These are phyloP conservation scores for Theocolax elegans DNA, from an alignment of 1,140 invertebrate genomes.

Conservation along the genomic window DNA sequence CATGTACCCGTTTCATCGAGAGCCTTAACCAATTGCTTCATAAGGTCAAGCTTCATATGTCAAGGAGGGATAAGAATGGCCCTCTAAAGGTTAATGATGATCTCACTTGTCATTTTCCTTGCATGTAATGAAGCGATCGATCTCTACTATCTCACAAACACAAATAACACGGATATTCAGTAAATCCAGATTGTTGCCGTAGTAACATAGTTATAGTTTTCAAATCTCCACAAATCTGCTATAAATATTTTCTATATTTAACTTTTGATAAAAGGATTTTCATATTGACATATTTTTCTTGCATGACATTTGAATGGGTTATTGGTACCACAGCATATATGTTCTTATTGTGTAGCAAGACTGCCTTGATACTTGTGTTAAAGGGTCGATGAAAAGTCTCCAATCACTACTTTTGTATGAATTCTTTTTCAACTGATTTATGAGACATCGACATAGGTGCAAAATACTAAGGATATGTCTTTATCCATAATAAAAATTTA, in stretches of 20 bases:
- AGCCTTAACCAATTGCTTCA: too few relatives aligned
- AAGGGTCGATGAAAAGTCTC: conserved; percentile 51
- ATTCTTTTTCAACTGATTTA: conserved; percentile 43
- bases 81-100: conserved; percentile 15
- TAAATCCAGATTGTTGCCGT: conserved; percentile 51
- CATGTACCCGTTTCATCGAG: too few relatives aligned
- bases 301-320: conserved; percentile 47
- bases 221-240: conserved; percentile 53
- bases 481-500: conserved; percentile 43
- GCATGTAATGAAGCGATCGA: conserved; percentile 51
- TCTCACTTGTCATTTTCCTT: conserved; percentile 49
- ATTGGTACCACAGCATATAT: conserved; percentile 46
- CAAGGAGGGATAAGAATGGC: too few relatives aligned
- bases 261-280: conserved; percentile 44
- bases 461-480: conserved; percentile 45
- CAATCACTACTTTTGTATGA: conserved; percentile 42
- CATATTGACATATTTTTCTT: conserved; percentile 46
- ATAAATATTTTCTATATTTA: conserved; percentile 49
- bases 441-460: conserved; percentile 53
- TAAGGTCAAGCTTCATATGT: too few relatives aligned
- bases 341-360: conserved; percentile 52
- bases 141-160: conserved; percentile 59
- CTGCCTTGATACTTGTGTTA: conserved; percentile 47
- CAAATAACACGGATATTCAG: conserved; percentile 53
- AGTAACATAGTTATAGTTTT: conserved; percentile 55